These are phyloP conservation scores for Parascotia fuliginaria DNA, from an alignment of 2,888 invertebrate species.

Conservation along the genomic window DNA sequence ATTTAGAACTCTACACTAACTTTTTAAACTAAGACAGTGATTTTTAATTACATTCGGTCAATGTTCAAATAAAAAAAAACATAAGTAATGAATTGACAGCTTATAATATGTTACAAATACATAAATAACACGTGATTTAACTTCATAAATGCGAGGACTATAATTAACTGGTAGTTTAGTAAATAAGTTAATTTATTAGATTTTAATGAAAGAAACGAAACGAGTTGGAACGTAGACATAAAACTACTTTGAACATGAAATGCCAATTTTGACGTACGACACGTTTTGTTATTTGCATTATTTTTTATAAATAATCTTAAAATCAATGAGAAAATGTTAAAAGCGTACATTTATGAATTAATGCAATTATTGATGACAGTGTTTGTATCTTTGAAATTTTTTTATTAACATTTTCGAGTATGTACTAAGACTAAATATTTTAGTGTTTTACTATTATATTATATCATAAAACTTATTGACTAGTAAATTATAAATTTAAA, in stretches of 20 bases:
- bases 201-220: constrained; percentile 49
- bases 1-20: not conserved
- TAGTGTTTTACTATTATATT: constrained; percentile 34
- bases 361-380: constrained; percentile 20
- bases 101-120: constrained; percentile 47
- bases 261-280: constrained; percentile 82
- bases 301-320: constrained; percentile 58
- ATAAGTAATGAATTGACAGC: constrained; percentile 19
- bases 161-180: constrained; percentile 69
- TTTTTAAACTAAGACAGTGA: constrained; percentile 3
- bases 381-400: constrained; percentile 23
- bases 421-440: constrained; percentile 40
- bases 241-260: constrained; percentile 66
- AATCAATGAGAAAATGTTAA: constrained; percentile 53
- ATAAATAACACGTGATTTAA: constrained; percentile 45
- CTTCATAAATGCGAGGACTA: constrained; percentile 79
- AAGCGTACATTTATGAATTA: constrained; percentile 11
- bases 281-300: constrained; percentile 49
- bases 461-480: constrained; percentile 73
- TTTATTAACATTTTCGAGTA: constrained; percentile 28
- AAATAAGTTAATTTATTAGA: constrained; percentile 50
- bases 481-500: constrained; percentile 73
- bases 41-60: not conserved
- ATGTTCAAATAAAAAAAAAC: too few species aligned
- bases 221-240: constrained; percentile 65